Percentiles rank a stretch among this genome's conserved stretches.
Conservation (phyloP, 2,113 vertebrate species). For the Aegotheles bennettii region DNA sequence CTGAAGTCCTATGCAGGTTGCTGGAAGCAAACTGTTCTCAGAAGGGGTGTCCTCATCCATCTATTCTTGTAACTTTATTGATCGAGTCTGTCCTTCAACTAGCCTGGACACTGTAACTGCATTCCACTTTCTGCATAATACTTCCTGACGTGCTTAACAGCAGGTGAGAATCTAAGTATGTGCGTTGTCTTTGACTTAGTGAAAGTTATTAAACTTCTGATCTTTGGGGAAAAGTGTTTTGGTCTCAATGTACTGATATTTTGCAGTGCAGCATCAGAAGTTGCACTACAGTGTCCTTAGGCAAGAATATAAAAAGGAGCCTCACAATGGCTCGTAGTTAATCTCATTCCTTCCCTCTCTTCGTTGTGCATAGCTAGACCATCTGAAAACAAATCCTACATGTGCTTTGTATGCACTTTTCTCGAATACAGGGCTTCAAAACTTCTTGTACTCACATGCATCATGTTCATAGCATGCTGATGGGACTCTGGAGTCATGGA, state of each 20-base stretch:
- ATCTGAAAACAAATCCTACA: not conserved
- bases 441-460: not conserved
- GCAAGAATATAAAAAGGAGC: not conserved
- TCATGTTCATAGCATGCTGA: not conserved
- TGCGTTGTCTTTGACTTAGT: not conserved
- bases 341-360: not conserved
- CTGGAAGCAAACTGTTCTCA: not conserved
- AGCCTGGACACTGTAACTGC: not conserved
- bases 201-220: not conserved
- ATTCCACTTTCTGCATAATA: not conserved
- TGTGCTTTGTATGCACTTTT: rapidly evolving
- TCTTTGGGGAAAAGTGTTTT: not conserved
- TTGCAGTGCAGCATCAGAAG: not conserved
- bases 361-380: not conserved
- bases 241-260: rapidly evolving
- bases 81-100: not conserved
- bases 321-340: not conserved
- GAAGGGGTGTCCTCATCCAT: not conserved
- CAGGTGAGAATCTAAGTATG: not conserved
- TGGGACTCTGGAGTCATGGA: not conserved
- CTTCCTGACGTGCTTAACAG: not conserved
- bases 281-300: not conserved
- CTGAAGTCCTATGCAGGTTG: not conserved
- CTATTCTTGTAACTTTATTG: slow-evolving; percentile 14
- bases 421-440: not conserved